Evolutionary conservation across 2,888 invertebrate species (phyloP).

Genomic region (Melieria picta): DNA sequence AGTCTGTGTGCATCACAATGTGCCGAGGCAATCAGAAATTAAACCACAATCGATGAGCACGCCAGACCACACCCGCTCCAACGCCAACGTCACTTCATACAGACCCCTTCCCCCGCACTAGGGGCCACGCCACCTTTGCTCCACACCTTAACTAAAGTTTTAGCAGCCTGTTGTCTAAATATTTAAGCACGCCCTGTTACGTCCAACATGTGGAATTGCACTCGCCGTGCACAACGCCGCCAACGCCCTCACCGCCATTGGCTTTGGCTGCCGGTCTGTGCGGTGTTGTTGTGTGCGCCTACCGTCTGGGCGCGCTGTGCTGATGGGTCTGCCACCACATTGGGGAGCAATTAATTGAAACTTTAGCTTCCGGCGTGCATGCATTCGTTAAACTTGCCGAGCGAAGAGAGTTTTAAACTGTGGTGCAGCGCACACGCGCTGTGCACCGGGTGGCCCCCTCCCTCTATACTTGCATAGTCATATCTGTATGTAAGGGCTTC

Average conservation of each 20-base stretch:
- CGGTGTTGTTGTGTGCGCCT: neutral
- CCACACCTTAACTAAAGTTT: neutral
- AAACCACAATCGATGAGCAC: slow-evolving; percentile 15
- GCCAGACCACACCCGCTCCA: neutral
- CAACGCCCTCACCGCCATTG: slow-evolving; percentile 1
- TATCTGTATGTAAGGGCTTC: too few relatives aligned
- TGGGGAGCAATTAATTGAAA: slow-evolving; percentile 45
- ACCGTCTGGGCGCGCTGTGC: neutral
- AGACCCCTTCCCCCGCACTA: neutral
- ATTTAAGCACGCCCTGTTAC: slow-evolving; percentile 8
- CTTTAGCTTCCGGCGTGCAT: slow-evolving; percentile 36
- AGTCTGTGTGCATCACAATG: neutral
- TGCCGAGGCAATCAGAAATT: slow-evolving; percentile 10
- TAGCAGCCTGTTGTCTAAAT: slow-evolving; percentile 32
- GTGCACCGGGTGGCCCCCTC: too few relatives aligned
- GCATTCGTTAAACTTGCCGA: slow-evolving; percentile 21
- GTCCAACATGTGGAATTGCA: slow-evolving; percentile 11
- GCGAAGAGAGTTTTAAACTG: slow-evolving; percentile 20
- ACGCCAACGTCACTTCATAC: too few relatives aligned
- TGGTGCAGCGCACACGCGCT: neutral
- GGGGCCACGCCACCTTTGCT: neutral
- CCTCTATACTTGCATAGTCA: too few relatives aligned
- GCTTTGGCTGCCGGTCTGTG: neutral
- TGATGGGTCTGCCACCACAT: slow-evolving; percentile 33
- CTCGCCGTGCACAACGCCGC: slow-evolving; percentile 12